Evolutionary conservation across 2,888 invertebrate species (phyloP), one percentile per base, ranked within the genome.

Genomic region (Catocala nupta): DNA sequence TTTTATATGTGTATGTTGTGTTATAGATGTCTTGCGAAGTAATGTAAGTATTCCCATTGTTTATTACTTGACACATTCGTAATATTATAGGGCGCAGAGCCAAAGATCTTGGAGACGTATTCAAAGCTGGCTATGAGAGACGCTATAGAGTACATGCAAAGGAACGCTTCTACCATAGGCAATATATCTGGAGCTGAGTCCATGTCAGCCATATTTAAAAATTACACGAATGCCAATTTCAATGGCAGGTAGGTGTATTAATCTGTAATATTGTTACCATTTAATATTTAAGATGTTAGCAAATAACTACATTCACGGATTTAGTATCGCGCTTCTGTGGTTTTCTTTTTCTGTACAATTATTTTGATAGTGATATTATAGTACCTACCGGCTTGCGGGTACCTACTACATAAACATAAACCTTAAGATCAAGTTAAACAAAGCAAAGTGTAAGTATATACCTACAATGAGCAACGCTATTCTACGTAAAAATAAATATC

Each of bases 41-140:
- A 16, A 16, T 6, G 49, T n/a, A 48, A 25, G 34, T 16, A 34
- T n/a, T 50, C 33, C n/a, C 12, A 0, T 51, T 39, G 11, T 33
- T 36, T 51, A 49, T 25, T 49, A 34, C 36, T n/a, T 51, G 51
- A 55, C 12, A 48, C 12, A 9, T 42, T 3, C n/a, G 12, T 51
- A 53, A 55, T 65, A 51, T 79, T 86, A 45, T 66, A 94, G 95
- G 98, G 98, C 67, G 97, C 97, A 53, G 98, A 98, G 84, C 98
- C 98, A 59, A 98, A 98, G 89, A 98, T 99, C 78, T 95, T 99
- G 81, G 98, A 99, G 90, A 98, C 99, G 0, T 98, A 98, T 90
- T 98, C 98, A 4, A 98, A 98, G 86, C 91, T 99, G 77, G 98
- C 98, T 25, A 98, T 98, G 97, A 96, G 96, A 80, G 99, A 99